Evolutionary conservation across 2,888 invertebrate genomes (phyloP).

Genomic region (Hirtodrosophila trivittata): DNA sequence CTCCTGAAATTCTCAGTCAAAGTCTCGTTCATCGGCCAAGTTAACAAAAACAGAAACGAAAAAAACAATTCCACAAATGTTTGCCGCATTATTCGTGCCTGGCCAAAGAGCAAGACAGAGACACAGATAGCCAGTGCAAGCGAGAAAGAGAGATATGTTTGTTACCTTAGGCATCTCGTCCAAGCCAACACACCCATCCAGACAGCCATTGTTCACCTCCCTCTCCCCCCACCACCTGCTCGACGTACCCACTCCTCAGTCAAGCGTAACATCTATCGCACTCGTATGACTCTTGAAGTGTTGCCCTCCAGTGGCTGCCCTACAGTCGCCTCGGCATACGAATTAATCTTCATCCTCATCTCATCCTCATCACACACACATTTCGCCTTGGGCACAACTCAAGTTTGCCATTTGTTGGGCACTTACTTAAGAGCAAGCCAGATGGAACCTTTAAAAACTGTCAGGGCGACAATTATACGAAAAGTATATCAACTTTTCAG

Average conservation of each 20-base stretch:
- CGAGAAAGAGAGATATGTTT: constrained; percentile 21
- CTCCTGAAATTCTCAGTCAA: too few relatives aligned
- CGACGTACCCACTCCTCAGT: too few relatives aligned
- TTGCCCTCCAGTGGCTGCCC: constrained; percentile 24
- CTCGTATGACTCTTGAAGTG: constrained; percentile 38
- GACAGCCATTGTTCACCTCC: neutral
- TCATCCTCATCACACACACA: constrained; percentile 31
- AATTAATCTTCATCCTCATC: constrained; percentile 68
- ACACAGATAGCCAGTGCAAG: too few relatives aligned
- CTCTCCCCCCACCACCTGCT: neutral
- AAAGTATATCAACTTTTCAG: neutral
- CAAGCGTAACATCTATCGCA: neutral
- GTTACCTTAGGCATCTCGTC: constrained; percentile 53
- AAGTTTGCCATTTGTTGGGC: constrained; percentile 65
- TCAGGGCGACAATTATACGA: constrained; percentile 31
- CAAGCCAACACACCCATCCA: constrained; percentile 3
- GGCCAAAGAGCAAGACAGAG: neutral
- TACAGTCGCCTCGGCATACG: constrained; percentile 58
- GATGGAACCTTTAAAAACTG: constrained; percentile 34
- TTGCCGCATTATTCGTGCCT: constrained; percentile 51
- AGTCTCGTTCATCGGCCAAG: constrained; percentile 8
- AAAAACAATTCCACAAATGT: constrained; percentile 55
- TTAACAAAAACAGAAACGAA: constrained; percentile 9
- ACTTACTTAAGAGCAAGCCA: constrained; percentile 47
- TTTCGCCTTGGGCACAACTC: constrained; percentile 43